Evolutionary conservation across 1,140 invertebrate genomes (phyloP).

Genomic region (Drosophila ficusphila): DNA sequence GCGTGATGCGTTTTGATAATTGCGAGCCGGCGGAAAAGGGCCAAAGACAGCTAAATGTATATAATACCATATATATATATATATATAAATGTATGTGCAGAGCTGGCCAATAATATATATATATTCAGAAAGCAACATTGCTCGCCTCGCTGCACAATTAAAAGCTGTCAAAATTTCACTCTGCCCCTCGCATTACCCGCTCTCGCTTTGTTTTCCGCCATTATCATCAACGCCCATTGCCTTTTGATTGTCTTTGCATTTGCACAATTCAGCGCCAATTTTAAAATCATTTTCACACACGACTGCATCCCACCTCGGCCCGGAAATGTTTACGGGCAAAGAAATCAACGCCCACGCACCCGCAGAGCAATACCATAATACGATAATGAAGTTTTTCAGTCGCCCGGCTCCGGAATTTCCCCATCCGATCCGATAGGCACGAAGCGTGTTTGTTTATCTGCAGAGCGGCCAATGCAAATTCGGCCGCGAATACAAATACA

Average conservation of each 20-base stretch:
- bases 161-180: conserved; percentile 77
- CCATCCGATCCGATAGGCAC: conserved; percentile 44
- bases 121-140: conserved; percentile 34
- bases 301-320: conserved; percentile 63
- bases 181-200: conserved; percentile 6
- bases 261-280: conserved; percentile 69
- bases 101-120: too few species aligned
- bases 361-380: conserved; percentile 9
- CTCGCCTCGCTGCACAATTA: conserved; percentile 72
- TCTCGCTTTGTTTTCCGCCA: conserved; percentile 62
- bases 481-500: conserved; percentile 27
- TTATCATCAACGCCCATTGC: conserved; percentile 62
- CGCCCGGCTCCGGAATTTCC: conserved; percentile 18
- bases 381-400: conserved; percentile 55
- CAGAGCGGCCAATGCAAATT: conserved; percentile 34
- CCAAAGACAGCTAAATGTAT: conserved; percentile 28
- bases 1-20: conserved; percentile 52
- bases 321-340: conserved; percentile 73
- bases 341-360: conserved; percentile 46
- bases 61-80: too few species aligned
- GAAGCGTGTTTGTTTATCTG: conserved; percentile 45
- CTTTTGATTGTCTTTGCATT: conserved; percentile 75
- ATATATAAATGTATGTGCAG: conserved; percentile 25
- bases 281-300: conserved; percentile 82
- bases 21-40: conserved; percentile 31